These are phyloP conservation scores for Cryptomyrus ogoouensis DNA, from an alignment of 2,113 vertebrate genomes.

Conservation along the genomic window DNA sequence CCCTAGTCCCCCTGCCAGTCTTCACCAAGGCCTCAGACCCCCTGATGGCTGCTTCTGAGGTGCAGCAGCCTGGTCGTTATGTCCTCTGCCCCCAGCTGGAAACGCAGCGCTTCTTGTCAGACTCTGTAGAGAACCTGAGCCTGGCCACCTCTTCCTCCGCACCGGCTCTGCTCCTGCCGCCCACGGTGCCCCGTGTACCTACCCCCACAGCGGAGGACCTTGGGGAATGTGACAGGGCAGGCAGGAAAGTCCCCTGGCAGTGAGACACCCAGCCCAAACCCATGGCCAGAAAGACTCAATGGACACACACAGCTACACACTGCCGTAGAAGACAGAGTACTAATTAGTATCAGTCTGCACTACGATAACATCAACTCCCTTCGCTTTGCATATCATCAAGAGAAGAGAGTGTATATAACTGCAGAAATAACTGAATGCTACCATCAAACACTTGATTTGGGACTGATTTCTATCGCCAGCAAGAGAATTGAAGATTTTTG, in stretches of 20 bases:
- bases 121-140: constrained; percentile 58
- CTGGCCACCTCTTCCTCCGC: constrained; percentile 36
- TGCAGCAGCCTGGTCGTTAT: constrained; percentile 69
- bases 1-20: constrained; percentile 41
- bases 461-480: background rate
- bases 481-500: background rate
- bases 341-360: background rate
- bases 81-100: constrained; percentile 79
- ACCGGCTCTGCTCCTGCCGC: constrained; percentile 46
- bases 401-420: background rate
- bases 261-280: constrained; percentile 24
- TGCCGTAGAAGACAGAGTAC: background rate
- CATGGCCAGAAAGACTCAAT: background rate
- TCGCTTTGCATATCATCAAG: background rate
- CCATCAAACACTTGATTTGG: background rate
- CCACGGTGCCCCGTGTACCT: constrained; percentile 39
- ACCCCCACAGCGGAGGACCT: constrained; percentile 34
- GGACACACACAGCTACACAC: background rate
- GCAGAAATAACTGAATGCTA: background rate
- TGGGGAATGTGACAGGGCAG: constrained; percentile 44
- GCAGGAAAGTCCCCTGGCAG: constrained; percentile 51
- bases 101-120: constrained; percentile 44
- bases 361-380: background rate
- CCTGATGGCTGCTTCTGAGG: constrained; percentile 66
- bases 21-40: constrained; percentile 60